Conservation (phyloP, 2,888 invertebrate species). For the Alviniconcha strummeri region DNA sequence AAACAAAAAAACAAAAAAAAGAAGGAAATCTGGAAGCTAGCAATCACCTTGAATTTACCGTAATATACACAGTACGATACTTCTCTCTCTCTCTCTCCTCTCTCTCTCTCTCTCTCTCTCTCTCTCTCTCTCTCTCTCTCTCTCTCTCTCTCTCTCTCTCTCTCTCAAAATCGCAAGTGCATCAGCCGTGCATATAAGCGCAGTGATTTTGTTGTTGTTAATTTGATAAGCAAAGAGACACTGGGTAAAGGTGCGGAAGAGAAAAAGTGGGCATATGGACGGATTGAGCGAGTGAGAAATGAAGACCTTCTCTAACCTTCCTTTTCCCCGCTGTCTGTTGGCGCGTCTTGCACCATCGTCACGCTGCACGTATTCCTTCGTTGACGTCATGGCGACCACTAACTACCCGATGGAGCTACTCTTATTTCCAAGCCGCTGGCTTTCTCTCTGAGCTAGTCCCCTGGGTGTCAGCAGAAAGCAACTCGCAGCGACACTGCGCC, state of each 20-base stretch:
- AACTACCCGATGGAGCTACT: background rate
- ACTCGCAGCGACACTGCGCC: too few species aligned
- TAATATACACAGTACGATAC: too few species aligned
- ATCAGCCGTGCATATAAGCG: background rate
- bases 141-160: background rate
- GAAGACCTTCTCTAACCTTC: conserved; percentile 13
- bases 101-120: background rate
- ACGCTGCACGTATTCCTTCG: conserved; percentile 22
- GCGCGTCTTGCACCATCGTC: background rate
- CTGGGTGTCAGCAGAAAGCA: background rate
- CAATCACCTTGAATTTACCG: too few species aligned
- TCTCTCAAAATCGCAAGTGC: background rate
- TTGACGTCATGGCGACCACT: conserved; percentile 15
- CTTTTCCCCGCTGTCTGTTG: conserved; percentile 12
- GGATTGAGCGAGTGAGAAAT: too few species aligned
- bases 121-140: background rate
- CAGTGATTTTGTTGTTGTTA: background rate
- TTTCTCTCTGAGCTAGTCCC: background rate
- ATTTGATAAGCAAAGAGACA: background rate
- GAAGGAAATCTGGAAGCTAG: too few species aligned
- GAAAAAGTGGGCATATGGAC: too few species aligned
- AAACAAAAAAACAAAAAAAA: too few species aligned
- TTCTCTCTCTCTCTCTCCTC: background rate
- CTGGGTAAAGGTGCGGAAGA: too few species aligned
- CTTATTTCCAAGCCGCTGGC: background rate